Evolutionary conservation across 2,888 invertebrate species (phyloP), one percentile per base, ranked within the genome.

Genomic region (Trachelus stipa): DNA sequence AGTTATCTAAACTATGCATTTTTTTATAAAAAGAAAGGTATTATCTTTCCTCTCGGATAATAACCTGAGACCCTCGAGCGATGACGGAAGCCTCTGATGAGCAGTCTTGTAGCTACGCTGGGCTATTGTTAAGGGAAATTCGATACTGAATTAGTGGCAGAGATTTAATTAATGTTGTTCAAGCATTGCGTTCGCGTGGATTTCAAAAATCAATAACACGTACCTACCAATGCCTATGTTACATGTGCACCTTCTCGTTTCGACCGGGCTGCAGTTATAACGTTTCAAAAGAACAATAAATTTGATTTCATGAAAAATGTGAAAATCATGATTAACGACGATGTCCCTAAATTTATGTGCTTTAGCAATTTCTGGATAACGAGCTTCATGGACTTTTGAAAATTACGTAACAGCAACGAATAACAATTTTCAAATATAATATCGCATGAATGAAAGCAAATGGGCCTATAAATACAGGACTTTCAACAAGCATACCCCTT

Each of bases 121-220:
- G 56, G 71, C 40, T 30, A 74, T 77, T 77, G 74, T 74, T 69
- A 34, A 69, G 71, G 71, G 74, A 77, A 77, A 77, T 68, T 77
- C 71, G 74, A 77, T 77, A 77, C 74, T 74, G 74, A 77, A 77
- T 77, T 77, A 77, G 69, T 74, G 74, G 37, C 69, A 74, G 73
- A 69, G 77, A 77, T 77, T 77, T 74, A 77, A 77, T 77, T 77
- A 77, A 74, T 69, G 69, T 77, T 77, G 40, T 77, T 69, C 77
- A 77, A 75, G 74, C 74, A 77, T 77, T 74, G 77, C 33, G 69
- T 68, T 77, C 74, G 69, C 23, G 6, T 56, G 23, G 56, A 56
- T 56, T 56, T 56, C 23, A 9, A 56, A 56, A 23, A 56, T 56
- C 56, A 56, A 56, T 56, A 56, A 23, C 9, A 56, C 9, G 56